Percentiles rank a stretch among this genome's conserved stretches.
Evolutionary conservation across 23 tunicate species (phyloP).

Genomic region (Ciona savignyi): DNA sequence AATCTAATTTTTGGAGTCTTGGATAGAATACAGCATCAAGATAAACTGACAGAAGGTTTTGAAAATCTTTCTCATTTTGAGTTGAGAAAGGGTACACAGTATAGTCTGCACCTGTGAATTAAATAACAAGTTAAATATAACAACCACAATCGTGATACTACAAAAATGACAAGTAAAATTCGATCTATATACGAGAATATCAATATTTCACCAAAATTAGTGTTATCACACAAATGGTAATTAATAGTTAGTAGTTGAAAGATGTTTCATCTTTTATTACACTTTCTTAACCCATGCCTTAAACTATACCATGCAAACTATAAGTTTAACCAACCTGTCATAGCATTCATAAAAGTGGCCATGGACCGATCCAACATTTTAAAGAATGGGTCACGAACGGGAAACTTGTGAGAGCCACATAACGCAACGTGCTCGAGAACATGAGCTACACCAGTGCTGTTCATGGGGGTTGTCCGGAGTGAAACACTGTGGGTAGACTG

Average conservation of each 20-base stretch:
- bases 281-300: too few species aligned
- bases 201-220: too few species aligned
- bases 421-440: conserved; percentile 96
- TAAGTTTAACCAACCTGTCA: conserved; percentile 68
- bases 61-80: conserved; percentile 78
- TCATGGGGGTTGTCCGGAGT: conserved; percentile 86
- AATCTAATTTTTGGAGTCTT: conserved; percentile 59
- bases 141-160: too few species aligned
- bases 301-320: neutral
- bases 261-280: too few species aligned
- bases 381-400: conserved; percentile 98
- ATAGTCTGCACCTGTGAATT: conserved; percentile 64
- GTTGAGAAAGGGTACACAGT: conserved; percentile 99
- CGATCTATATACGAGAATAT: too few species aligned
- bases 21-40: conserved; percentile 97
- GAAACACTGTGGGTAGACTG: conserved; percentile 37
- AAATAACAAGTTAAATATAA: conserved; percentile 1
- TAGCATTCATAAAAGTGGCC: conserved; percentile 96
- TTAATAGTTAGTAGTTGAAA: too few species aligned
- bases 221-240: neutral
- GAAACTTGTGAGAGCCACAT: conserved; percentile 88
- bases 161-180: too few species aligned
- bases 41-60: conserved; percentile 86
- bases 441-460: conserved; percentile 95
- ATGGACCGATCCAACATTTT: conserved; percentile 98